A percentile compares a stretch with the other conserved stretches of the same genome.
Evolutionary conservation across 1,140 invertebrate species (phyloP).

Genomic region (Danaus melanippus): DNA sequence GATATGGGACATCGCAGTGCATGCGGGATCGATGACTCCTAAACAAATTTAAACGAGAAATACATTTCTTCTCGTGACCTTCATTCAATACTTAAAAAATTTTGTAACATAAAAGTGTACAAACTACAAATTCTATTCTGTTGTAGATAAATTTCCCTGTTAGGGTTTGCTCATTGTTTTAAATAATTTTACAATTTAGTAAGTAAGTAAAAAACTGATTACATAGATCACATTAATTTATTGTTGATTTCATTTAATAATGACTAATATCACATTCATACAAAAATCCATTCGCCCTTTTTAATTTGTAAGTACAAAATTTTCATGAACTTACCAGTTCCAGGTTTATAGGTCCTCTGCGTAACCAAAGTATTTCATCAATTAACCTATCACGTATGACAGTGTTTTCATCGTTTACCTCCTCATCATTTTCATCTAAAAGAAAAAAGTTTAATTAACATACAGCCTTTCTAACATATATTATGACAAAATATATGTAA

Average conservation of each 20-base stretch:
- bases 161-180: too few species aligned
- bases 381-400: slow-evolving; percentile 18
- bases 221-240: too few species aligned
- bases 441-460: slow-evolving; percentile 2
- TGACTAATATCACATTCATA: background rate
- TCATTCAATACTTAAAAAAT: too few species aligned
- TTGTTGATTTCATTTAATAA: too few species aligned
- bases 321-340: slow-evolving; percentile 12
- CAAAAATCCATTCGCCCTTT: slow-evolving; percentile 1
- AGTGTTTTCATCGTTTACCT: slow-evolving; percentile 10
- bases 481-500: background rate
- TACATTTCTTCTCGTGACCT: background rate
- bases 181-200: too few species aligned
- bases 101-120: too few species aligned
- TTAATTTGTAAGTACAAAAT: too few species aligned
- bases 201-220: too few species aligned
- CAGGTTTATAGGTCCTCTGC: slow-evolving; percentile 15
- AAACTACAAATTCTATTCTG: too few species aligned
- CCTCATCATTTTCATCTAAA: slow-evolving; percentile 4
- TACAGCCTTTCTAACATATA: too few species aligned
- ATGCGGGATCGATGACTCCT: slow-evolving; percentile 35
- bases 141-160: too few species aligned
- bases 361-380: slow-evolving; percentile 43
- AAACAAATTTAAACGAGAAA: background rate
- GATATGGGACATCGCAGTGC: slow-evolving; percentile 41